A percentile compares a stretch with the other conserved stretches of the same genome.
Evolutionary conservation across 2,797 vertebrate genomes (phyloP).

Genomic region (Synanceia verrucosa): DNA sequence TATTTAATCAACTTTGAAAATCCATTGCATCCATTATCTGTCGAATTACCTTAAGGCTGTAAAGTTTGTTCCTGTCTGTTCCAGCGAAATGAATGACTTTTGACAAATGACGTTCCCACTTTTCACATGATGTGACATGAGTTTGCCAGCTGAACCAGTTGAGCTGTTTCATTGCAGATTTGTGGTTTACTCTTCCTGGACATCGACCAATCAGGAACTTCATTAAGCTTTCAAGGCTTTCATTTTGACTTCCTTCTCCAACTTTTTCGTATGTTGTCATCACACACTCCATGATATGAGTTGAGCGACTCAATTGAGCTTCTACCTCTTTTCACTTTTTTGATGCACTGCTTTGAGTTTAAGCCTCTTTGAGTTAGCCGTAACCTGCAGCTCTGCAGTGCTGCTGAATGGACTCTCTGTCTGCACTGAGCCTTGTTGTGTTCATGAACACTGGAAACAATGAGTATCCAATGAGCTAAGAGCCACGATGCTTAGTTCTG

Average conservation of each 20-base stretch:
- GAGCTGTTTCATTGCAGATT: not conserved
- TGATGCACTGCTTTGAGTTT: constrained; percentile 4
- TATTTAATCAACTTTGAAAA: not conserved
- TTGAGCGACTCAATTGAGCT: not conserved
- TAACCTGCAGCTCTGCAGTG: constrained; percentile 35
- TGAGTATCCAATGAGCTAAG: constrained; percentile 60
- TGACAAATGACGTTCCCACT: not conserved
- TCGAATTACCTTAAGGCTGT: not conserved
- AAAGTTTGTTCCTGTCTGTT: not conserved
- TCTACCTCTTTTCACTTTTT: not conserved
- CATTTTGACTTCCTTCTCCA: not conserved
- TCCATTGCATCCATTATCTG: not conserved
- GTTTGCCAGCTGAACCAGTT: not conserved
- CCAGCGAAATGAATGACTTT: not conserved
- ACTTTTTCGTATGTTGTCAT: not conserved
- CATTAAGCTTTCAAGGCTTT: not conserved
- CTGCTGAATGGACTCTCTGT: constrained; percentile 52
- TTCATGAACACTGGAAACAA: constrained; percentile 59
- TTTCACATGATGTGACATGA: not conserved
- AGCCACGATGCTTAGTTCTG: constrained; percentile 44
- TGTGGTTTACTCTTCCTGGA: not conserved
- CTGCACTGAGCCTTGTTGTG: constrained; percentile 40
- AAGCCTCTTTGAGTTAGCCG: constrained; percentile 6
- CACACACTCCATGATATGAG: not conserved
- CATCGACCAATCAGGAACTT: not conserved